These are phyloP conservation scores for Xyrichtys novacula DNA, from an alignment of 2,797 vertebrate species.

Conservation along the genomic window DNA sequence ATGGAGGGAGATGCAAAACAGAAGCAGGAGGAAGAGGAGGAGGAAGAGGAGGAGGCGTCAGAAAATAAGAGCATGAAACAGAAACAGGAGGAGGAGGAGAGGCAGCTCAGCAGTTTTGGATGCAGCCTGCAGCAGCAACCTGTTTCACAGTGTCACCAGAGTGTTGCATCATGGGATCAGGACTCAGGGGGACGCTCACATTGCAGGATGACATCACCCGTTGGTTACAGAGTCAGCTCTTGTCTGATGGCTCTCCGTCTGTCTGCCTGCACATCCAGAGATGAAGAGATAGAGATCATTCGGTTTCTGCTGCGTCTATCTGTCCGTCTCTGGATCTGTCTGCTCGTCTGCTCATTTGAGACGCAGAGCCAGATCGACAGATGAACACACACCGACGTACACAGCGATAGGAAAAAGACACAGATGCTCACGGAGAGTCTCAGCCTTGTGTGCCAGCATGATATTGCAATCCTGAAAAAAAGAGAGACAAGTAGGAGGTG, in stretches of 20 bases:
- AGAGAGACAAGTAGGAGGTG: background rate
- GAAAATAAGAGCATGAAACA: background rate
- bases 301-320: background rate
- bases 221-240: conserved; percentile 55
- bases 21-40: too few species aligned
- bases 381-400: conserved; percentile 7
- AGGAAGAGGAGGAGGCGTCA: background rate
- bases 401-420: background rate
- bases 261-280: background rate
- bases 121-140: conserved; percentile 61
- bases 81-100: background rate
- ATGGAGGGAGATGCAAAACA: background rate
- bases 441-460: conserved; percentile 33
- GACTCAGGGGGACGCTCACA: conserved; percentile 75
- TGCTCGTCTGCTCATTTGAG: background rate
- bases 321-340: background rate
- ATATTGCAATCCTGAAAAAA: conserved; percentile 46
- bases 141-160: conserved; percentile 79
- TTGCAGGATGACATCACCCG: conserved; percentile 84
- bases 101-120: conserved; percentile 63
- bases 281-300: background rate
- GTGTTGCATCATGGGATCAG: conserved; percentile 85
- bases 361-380: conserved; percentile 27
- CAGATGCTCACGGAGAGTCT: conserved; percentile 29
- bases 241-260: conserved; percentile 47